Evolutionary conservation across 2,113 vertebrate genomes (phyloP).

Genomic region (Corvus cornix): DNA sequence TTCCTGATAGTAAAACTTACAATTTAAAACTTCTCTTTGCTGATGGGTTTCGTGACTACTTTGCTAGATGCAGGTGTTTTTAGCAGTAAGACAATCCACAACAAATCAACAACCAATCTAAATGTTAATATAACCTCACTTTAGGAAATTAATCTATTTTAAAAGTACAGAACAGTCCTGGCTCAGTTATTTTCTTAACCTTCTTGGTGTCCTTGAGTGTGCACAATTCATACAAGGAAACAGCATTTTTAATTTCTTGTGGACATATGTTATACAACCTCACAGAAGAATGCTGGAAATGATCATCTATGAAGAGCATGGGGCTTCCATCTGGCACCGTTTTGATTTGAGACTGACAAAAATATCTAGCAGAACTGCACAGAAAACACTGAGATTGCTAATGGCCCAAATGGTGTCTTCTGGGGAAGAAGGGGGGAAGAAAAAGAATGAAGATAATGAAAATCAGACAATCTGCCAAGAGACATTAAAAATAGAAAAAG

Average conservation of each 20-base stretch:
- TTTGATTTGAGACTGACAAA: constrained; percentile 8
- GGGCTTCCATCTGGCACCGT: constrained; percentile 60
- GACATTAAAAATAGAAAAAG: not conserved
- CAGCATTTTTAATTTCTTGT: constrained; percentile 30
- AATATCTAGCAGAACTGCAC: not conserved
- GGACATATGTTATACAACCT: constrained; percentile 51
- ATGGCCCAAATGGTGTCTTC: not conserved
- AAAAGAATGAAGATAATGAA: not conserved
- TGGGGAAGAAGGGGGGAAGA: not conserved
- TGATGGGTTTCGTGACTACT: not conserved
- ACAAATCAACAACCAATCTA: not conserved
- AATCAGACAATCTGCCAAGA: not conserved
- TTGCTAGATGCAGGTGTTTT: not conserved
- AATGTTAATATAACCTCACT: not conserved
- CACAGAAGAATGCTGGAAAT: constrained; percentile 53
- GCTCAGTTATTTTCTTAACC: not conserved
- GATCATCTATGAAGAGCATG: constrained; percentile 49
- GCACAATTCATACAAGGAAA: not conserved
- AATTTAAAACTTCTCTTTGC: not conserved
- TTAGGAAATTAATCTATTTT: not conserved
- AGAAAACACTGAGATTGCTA: not conserved
- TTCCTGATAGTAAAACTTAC: not conserved
- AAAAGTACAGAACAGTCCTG: not conserved
- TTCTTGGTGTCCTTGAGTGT: not conserved
- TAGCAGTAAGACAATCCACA: not conserved